Evolutionary conservation across 2,113 vertebrate species (phyloP), one percentile per base, ranked within the genome.

Genomic region (Peromyscus leucopus): DNA sequence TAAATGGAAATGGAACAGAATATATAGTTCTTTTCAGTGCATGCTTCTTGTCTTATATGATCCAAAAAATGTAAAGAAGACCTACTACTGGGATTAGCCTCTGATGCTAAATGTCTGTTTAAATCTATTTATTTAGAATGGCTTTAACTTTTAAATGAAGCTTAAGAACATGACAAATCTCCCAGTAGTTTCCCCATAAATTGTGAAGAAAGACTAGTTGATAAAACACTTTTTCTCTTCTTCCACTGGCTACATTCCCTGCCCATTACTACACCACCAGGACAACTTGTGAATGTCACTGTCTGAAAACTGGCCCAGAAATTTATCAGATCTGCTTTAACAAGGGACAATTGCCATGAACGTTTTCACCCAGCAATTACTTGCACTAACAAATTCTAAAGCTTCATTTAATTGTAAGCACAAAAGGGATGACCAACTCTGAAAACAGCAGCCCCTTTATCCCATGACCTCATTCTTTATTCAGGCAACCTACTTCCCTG

Each of bases 381-480:
- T 22, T 95, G 63, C 26, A 63, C 22, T 92, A 51, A 55, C 36
- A 89, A 80, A 96, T 97, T 97, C 84, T 96, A 91, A 72, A 95
- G 63, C 36, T 92, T 85, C 31, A 87, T 91, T 93, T 93, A 88
- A 95, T 85, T 95, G 21, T 55, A 91, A 91, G 42, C 75, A 95
- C 57, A 96, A 93, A 92, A 75, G 17, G 1, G 67, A 82, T 79
- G 84, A 89, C 59, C 65, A 74, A 94, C 75, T 69, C 76, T 96
- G 92, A 96, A 98, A 96, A 94, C 61, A 22, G 2, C 10, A 67
- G 31, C 36, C 33, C 75, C 33, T 93, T 95, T 97, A 96, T 89
- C 51, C 84, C 84, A 90, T 97, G 96, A 97, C 89, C 82, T 96
- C 92, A 98, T 95, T 97, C 36, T 15, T 94, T 97, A 96, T 95